phyloP scores from a whole-genome alignment of 1,140 invertebrate species.

The Charaxes varanes region DNA sequence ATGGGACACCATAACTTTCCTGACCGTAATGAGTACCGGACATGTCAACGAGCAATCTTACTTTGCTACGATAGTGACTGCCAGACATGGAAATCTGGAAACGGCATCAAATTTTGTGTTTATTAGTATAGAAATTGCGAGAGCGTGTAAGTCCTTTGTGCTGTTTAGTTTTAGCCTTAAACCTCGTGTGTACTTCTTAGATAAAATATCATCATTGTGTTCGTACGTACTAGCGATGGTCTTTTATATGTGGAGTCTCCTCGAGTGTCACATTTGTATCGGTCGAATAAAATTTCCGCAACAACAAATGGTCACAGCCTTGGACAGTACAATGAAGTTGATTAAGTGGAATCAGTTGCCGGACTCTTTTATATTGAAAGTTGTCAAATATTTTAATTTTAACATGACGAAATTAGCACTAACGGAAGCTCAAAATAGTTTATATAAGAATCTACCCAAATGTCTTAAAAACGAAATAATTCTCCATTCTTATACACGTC shows the following conservation, averaged over 20 bases:
- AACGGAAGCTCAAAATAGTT: too few relatives aligned
- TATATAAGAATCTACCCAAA: too few relatives aligned
- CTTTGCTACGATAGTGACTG: constrained; percentile 7
- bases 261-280: constrained; percentile 18
- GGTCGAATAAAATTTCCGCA: constrained; percentile 15
- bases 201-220: constrained; percentile 21
- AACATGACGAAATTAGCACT: too few relatives aligned
- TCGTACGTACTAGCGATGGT: constrained; percentile 23
- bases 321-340: too few relatives aligned
- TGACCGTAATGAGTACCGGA: constrained; percentile 11
- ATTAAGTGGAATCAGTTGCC: too few relatives aligned
- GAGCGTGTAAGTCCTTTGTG: constrained; percentile 25
- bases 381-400: too few relatives aligned
- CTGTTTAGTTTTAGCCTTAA: constrained; percentile 25
- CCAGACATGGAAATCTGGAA: constrained; percentile 11
- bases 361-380: too few relatives aligned
- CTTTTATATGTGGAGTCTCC: constrained; percentile 24
- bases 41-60: constrained; percentile 12
- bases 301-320: too few relatives aligned
- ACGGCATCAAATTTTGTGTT: constrained; percentile 8
- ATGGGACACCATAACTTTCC: constrained; percentile 17
- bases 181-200: constrained; percentile 15
- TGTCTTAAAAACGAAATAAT: too few relatives aligned
- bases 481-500: too few relatives aligned
- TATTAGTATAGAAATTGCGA: constrained; percentile 18